Percentiles rank a stretch among this genome's conserved stretches.
phyloP scores from a whole-genome alignment of 1,140 invertebrate species.

The Halyomorpha halys region DNA sequence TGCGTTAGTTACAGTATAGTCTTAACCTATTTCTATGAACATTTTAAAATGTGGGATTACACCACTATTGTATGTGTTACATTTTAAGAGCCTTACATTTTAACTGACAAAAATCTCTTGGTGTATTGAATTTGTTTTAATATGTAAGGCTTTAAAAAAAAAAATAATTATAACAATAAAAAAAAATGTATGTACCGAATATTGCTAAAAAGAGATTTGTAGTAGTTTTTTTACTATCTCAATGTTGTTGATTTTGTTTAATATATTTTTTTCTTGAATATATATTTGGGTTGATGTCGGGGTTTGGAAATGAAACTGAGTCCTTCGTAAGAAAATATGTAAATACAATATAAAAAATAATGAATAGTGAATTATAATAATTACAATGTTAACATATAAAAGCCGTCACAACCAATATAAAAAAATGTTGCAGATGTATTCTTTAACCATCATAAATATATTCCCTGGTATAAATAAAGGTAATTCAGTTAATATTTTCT shows the following conservation, averaged over 20 bases:
- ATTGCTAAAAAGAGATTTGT: neutral
- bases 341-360: neutral
- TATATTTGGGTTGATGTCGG: neutral
- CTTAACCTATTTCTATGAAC: neutral
- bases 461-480: neutral
- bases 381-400: too few relatives aligned
- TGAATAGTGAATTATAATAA: neutral
- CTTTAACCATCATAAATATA: neutral
- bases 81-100: constrained; percentile 13
- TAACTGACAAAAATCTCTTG: neutral
- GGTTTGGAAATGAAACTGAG: constrained; percentile 19
- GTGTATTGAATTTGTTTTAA: constrained; percentile 8
- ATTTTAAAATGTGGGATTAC: neutral
- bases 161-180: neutral
- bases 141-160: constrained; percentile 12
- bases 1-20: neutral
- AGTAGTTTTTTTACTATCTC: constrained; percentile 17
- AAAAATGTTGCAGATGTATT: neutral
- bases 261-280: constrained; percentile 2
- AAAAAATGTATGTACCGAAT: neutral
- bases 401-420: too few relatives aligned
- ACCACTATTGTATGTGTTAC: neutral
- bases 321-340: neutral
- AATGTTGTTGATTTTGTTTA: constrained; percentile 8
- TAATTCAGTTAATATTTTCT: constrained; percentile 6